phyloP scores from a whole-genome alignment of 1,140 invertebrate species.

The Formica selysi region DNA sequence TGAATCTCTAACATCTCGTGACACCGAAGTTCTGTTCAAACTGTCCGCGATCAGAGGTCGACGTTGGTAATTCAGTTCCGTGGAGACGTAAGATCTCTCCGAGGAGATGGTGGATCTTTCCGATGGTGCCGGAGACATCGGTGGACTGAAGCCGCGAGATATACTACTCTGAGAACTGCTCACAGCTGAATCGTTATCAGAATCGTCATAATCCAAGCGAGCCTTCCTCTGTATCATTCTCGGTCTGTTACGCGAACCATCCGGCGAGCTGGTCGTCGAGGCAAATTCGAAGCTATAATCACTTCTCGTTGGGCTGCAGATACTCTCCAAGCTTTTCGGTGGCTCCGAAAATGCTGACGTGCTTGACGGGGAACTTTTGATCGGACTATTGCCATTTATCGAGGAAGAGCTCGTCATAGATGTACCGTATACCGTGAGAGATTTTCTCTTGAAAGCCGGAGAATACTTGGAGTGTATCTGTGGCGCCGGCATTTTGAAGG shows the following conservation, averaged over 20 bases:
- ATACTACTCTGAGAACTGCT: slow-evolving; percentile 91
- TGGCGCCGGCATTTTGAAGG: slow-evolving; percentile 83
- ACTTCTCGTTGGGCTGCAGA: slow-evolving; percentile 87
- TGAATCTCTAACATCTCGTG: slow-evolving; percentile 29
- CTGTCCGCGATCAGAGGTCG: slow-evolving; percentile 75
- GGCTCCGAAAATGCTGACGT: slow-evolving; percentile 76
- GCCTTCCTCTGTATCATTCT: slow-evolving; percentile 73
- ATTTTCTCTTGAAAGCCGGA: slow-evolving; percentile 93
- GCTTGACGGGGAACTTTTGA: slow-evolving; percentile 65
- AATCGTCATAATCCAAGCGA: slow-evolving; percentile 88
- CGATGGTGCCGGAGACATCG: slow-evolving; percentile 86
- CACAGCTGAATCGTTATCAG: slow-evolving; percentile 95
- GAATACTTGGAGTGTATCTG: slow-evolving; percentile 92
- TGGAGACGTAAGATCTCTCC: slow-evolving; percentile 79
- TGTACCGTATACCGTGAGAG: slow-evolving; percentile 89
- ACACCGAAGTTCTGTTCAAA: slow-evolving; percentile 58
- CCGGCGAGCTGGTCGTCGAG: slow-evolving; percentile 79
- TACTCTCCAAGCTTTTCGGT: slow-evolving; percentile 88
- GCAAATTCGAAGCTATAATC: slow-evolving; percentile 87
- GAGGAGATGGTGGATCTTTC: slow-evolving; percentile 81
- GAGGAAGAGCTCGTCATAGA: slow-evolving; percentile 81
- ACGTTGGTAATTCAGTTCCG: slow-evolving; percentile 73
- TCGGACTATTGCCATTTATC: slow-evolving; percentile 77
- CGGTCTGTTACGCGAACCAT: slow-evolving; percentile 69
- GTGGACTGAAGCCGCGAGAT: slow-evolving; percentile 90